A percentile compares a stretch with the other conserved stretches of the same genome.
Conservation (phyloP, 1,140 invertebrate genomes). For the Rhopalosiphum padi region DNA sequence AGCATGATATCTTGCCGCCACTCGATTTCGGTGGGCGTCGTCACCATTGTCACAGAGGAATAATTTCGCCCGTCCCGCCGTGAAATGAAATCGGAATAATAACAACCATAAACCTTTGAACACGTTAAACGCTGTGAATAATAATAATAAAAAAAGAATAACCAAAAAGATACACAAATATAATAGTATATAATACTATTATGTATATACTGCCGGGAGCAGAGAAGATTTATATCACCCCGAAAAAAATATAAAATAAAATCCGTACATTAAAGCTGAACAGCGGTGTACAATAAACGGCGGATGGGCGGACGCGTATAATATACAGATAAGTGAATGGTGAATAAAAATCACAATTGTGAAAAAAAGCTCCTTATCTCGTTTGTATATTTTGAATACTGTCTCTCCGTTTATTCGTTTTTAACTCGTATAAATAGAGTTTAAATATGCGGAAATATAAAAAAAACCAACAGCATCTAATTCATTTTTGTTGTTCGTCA, state of each 20-base stretch:
- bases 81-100: slow-evolving; percentile 15
- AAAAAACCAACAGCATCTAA: background rate
- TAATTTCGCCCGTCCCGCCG: background rate
- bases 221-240: background rate
- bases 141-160: background rate
- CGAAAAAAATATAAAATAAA: slow-evolving; percentile 1
- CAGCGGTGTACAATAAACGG: background rate
- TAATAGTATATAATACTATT: background rate
- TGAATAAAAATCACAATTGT: slow-evolving; percentile 6
- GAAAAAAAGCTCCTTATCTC: background rate
- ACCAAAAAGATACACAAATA: background rate
- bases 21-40: slow-evolving; percentile 1
- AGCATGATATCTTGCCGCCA: background rate
- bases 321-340: slow-evolving; percentile 12
- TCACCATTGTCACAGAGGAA: background rate
- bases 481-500: background rate
- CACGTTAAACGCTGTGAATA: background rate
- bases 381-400: background rate
- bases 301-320: background rate
- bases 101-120: background rate
- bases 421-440: background rate
- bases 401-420: background rate
- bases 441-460: background rate
- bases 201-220: background rate
- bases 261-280: background rate